These are phyloP conservation scores for Campoplex capitator DNA, from an alignment of 2,888 invertebrate species.

Conservation along the genomic window DNA sequence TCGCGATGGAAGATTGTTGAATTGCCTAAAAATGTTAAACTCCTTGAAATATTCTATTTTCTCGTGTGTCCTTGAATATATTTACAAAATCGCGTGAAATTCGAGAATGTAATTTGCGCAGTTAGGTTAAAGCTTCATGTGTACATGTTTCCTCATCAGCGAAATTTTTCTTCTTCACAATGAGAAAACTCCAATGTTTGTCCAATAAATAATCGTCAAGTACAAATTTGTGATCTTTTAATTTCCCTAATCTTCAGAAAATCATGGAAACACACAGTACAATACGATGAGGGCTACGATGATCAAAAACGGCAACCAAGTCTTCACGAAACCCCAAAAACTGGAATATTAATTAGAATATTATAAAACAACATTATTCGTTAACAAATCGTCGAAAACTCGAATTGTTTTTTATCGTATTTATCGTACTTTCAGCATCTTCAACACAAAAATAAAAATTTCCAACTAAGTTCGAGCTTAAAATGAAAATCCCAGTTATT, in stretches of 20 bases:
- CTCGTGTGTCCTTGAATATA: not conserved
- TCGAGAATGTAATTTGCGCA: not conserved
- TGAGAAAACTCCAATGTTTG: conserved; percentile 3
- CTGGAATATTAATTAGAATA: conserved; percentile 84
- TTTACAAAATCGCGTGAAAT: not conserved
- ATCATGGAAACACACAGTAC: conserved; percentile 63
- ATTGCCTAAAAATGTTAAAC: conserved; percentile 18
- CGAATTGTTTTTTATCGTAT: not conserved
- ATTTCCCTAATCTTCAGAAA: not conserved
- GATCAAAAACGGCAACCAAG: conserved; percentile 92
- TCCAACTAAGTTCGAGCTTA: not conserved
- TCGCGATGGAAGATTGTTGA: not conserved
- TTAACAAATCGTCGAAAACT: not conserved
- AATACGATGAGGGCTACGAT: conserved; percentile 79
- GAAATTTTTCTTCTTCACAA: not conserved
- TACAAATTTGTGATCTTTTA: not conserved
- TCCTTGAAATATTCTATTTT: conserved; percentile 32
- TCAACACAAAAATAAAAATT: not conserved
- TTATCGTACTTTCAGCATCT: not conserved
- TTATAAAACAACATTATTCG: not conserved
- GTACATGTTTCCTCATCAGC: conserved; percentile 1
- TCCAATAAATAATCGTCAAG: conserved; percentile 30
- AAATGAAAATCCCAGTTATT: no score
- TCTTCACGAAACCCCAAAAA: conserved; percentile 89
- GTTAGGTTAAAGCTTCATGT: not conserved